A percentile compares a stretch with the other conserved stretches of the same genome.
Conservation (phyloP, 2,113 vertebrate genomes). For the Cinclus mexicanus region DNA sequence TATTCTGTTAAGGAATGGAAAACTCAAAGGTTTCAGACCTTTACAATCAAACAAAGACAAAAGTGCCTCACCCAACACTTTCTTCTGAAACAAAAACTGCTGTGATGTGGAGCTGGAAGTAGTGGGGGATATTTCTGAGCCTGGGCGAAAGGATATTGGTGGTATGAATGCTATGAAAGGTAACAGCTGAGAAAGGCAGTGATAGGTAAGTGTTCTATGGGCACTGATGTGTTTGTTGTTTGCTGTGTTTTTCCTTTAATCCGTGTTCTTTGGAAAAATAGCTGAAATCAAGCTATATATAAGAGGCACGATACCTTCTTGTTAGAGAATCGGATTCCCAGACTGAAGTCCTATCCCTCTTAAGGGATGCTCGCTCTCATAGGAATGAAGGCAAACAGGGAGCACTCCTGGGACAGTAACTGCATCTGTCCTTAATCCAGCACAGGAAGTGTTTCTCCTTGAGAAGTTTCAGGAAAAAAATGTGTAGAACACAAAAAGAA, state of each 20-base stretch:
- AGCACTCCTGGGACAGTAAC: neutral
- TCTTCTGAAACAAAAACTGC: neutral
- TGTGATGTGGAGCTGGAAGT: neutral
- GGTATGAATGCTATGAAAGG: neutral
- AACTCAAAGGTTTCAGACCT: slow-evolving; percentile 27
- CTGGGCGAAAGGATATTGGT: neutral
- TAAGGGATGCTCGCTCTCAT: neutral
- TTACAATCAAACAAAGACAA: neutral
- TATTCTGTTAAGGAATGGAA: slow-evolving; percentile 21
- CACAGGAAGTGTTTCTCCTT: neutral
- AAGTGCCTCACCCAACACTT: neutral
- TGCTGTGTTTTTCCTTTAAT: neutral
- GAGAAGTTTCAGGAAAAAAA: neutral
- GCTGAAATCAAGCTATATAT: neutral
- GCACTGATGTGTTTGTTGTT: neutral
- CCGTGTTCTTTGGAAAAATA: neutral
- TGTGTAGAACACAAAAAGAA: neutral
- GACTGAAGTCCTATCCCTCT: neutral
- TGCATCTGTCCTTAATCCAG: neutral
- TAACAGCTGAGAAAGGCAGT: neutral
- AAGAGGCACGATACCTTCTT: neutral
- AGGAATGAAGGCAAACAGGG: neutral
- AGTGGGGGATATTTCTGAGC: neutral
- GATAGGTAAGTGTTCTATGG: neutral
- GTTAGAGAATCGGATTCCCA: neutral